Conservation (phyloP, 2,113 vertebrate genomes). For the Microcebus murinus region DNA sequence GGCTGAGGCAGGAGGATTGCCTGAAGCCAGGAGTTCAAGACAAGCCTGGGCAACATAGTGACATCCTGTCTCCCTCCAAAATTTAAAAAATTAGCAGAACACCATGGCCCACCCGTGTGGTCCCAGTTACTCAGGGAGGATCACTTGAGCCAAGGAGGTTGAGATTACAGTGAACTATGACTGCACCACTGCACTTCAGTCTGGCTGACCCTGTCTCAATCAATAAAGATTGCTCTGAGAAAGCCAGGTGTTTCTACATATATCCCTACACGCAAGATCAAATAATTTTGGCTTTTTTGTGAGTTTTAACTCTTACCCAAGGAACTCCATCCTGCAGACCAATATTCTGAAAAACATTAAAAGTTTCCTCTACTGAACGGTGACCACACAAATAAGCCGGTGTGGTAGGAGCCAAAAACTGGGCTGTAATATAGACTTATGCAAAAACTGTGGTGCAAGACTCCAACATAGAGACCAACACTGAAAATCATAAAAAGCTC, state of each 20-base stretch:
- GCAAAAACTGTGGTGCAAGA: background rate
- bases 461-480: background rate
- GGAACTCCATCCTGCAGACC: background rate
- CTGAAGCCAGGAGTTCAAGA: no score
- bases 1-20: no score
- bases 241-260: background rate
- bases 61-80: no score
- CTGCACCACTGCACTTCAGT: no score
- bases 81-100: no score
- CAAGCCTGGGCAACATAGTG: no score
- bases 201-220: no score
- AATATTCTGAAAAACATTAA: conserved; percentile 30
- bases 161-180: no score
- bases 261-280: background rate
- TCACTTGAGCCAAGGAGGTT: no score
- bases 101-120: no score
- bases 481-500: background rate
- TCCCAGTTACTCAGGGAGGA: no score
- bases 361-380: background rate
- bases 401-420: background rate
- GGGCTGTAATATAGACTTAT: background rate
- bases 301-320: conserved; percentile 21
- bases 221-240: background rate
- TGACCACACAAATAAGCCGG: background rate
- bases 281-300: background rate